These are phyloP conservation scores for Tenthredo amoena DNA, from an alignment of 2,888 invertebrate species.

Conservation along the genomic window DNA sequence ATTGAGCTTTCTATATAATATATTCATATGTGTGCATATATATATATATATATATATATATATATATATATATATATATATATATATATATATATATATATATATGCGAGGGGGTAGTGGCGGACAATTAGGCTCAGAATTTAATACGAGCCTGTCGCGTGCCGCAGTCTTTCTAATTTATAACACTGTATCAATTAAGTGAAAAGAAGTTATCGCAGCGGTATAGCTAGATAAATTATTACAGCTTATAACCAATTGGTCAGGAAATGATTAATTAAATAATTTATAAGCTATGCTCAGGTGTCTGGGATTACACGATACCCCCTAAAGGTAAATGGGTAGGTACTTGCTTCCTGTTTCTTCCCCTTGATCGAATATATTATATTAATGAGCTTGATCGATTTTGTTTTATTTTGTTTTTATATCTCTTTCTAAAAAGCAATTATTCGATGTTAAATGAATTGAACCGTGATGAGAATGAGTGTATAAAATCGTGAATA, in stretches of 20 bases:
- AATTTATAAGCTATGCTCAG: slow-evolving; percentile 13
- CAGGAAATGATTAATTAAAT: slow-evolving; percentile 26
- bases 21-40: not conserved
- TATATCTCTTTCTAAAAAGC: not conserved
- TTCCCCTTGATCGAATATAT: not conserved
- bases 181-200: slow-evolving; percentile 36
- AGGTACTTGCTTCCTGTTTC: not conserved
- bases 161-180: slow-evolving; percentile 30
- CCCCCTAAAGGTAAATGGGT: too few species aligned
- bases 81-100: not conserved
- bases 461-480: not conserved
- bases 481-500: not conserved
- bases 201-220: slow-evolving; percentile 4
- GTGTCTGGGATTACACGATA: not conserved
- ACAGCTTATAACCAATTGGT: not conserved
- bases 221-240: not conserved
- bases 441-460: not conserved
- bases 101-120: not conserved
- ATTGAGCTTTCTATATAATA: not conserved
- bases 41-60: not conserved
- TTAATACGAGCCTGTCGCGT: slow-evolving; percentile 25
- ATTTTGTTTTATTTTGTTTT: not conserved
- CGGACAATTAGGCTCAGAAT: not conserved
- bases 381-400: not conserved
- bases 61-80: not conserved